Conservation (phyloP, 2,797 vertebrate species). For the Sebastolobus altivelis region DNA sequence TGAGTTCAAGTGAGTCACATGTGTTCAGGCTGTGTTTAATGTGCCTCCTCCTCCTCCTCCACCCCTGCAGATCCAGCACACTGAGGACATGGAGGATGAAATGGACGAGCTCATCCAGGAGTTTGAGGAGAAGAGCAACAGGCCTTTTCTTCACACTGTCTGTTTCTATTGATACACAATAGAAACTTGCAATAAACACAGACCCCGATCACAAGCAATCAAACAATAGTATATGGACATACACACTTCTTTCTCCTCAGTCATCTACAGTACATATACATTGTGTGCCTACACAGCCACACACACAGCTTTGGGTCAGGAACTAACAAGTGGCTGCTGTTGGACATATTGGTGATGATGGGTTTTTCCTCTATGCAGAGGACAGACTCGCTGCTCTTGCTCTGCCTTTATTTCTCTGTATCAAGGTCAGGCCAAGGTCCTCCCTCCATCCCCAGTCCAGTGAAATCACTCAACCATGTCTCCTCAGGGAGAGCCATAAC, state of each 20-base stretch:
- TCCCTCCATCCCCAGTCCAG: constrained; percentile 48
- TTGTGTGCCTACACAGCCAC: constrained; percentile 35
- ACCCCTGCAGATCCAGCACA: constrained; percentile 92
- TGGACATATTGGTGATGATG: constrained; percentile 53
- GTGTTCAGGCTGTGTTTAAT: not conserved
- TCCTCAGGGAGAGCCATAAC: constrained; percentile 74
- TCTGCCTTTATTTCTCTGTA: constrained; percentile 72
- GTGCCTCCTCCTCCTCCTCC: not conserved
- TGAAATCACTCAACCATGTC: constrained; percentile 66
- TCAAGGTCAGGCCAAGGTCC: constrained; percentile 67
- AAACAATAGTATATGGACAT: constrained; percentile 43
- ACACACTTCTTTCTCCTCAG: constrained; percentile 25
- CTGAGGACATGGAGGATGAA: constrained; percentile 99
- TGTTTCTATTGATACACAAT: constrained; percentile 94
- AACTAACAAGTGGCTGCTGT: constrained; percentile 54
- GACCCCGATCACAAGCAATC: constrained; percentile 59
- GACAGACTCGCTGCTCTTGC: constrained; percentile 68
- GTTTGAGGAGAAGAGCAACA: constrained; percentile 97
- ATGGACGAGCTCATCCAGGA: constrained; percentile 98
- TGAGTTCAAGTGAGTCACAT: not conserved
- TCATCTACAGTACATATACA: constrained; percentile 32
- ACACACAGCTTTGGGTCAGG: constrained; percentile 51
- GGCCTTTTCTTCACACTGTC: constrained; percentile 97
- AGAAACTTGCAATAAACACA: constrained; percentile 72
- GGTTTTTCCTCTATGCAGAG: constrained; percentile 60